Conservation (phyloP, 1,140 invertebrate species). For the Drosophila bocki region DNA sequence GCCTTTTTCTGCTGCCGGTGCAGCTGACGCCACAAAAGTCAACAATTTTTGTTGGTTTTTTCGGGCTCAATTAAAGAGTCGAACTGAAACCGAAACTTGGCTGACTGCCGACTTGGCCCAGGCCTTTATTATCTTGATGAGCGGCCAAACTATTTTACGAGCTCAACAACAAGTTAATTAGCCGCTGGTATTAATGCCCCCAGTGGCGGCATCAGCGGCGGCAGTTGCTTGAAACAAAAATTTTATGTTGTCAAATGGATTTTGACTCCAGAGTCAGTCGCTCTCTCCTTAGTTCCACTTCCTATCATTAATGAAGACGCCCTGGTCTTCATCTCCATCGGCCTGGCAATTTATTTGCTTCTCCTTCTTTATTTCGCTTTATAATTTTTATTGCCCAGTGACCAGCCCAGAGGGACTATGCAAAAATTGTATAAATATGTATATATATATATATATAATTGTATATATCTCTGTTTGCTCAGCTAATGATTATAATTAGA, state of each 20-base stretch:
- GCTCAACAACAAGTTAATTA: conserved; percentile 84
- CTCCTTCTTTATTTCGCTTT: conserved; percentile 52
- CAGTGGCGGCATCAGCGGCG: conserved; percentile 27
- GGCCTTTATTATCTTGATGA: conserved; percentile 79
- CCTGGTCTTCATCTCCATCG: conserved; percentile 13
- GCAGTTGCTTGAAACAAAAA: conserved; percentile 72
- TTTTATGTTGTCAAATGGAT: conserved; percentile 76
- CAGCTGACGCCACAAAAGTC: conserved; percentile 66
- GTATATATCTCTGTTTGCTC: conserved; percentile 40
- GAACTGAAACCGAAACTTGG: conserved; percentile 53
- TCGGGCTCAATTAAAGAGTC: conserved; percentile 62
- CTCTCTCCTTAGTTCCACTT: conserved; percentile 23
- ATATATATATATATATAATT: conserved; percentile 14
- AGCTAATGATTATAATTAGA: conserved; percentile 78
- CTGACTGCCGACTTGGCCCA: conserved; percentile 39
- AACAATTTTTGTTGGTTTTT: conserved; percentile 32
- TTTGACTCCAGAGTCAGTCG: conserved; percentile 17
- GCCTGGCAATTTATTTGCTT: conserved; percentile 40
- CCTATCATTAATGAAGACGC: conserved; percentile 72
- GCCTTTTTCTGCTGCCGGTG: conserved; percentile 26
- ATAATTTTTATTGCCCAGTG: conserved; percentile 67
- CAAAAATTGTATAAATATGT: conserved; percentile 49
- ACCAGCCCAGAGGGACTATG: conserved; percentile 20
- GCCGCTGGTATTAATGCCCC: conserved; percentile 71
- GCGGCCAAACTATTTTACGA: conserved; percentile 82